These are phyloP conservation scores for Heliothis subflexa DNA, from an alignment of 1,140 invertebrate genomes.

Conservation along the genomic window DNA sequence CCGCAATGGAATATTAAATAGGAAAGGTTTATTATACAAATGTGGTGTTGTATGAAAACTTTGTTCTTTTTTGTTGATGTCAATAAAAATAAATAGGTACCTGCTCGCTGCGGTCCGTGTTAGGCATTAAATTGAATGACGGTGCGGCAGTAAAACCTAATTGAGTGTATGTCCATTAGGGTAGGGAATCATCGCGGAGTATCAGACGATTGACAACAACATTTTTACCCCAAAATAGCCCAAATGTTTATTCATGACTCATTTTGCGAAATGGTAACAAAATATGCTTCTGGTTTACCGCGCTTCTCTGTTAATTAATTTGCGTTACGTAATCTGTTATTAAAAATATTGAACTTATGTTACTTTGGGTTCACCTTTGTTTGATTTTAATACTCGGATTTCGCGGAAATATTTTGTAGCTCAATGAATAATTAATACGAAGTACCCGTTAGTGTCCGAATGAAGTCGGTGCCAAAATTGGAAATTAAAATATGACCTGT, in stretches of 20 bases:
- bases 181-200: conserved; percentile 64
- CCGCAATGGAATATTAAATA: conserved; percentile 40
- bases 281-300: conserved; percentile 10
- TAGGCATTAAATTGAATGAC: conserved; percentile 81
- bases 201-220: conserved; percentile 63
- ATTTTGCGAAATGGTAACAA: conserved; percentile 13
- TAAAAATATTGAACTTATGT: conserved; percentile 17
- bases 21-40: conserved; percentile 42
- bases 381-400: neutral
- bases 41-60: conserved; percentile 33
- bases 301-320: conserved; percentile 23
- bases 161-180: conserved; percentile 82
- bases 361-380: neutral
- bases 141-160: conserved; percentile 78
- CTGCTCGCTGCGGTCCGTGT: conserved; percentile 69
- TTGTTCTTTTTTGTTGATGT: conserved; percentile 54
- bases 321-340: conserved; percentile 18
- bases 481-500: neutral
- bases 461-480: conserved; percentile 6
- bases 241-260: conserved; percentile 32
- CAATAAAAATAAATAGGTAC: conserved; percentile 79
- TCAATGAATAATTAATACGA: neutral
- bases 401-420: neutral
- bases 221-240: conserved; percentile 31
- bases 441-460: conserved; percentile 10